Evolutionary conservation across 2,888 invertebrate species (phyloP).

Genomic region (Lissonota sp.): DNA sequence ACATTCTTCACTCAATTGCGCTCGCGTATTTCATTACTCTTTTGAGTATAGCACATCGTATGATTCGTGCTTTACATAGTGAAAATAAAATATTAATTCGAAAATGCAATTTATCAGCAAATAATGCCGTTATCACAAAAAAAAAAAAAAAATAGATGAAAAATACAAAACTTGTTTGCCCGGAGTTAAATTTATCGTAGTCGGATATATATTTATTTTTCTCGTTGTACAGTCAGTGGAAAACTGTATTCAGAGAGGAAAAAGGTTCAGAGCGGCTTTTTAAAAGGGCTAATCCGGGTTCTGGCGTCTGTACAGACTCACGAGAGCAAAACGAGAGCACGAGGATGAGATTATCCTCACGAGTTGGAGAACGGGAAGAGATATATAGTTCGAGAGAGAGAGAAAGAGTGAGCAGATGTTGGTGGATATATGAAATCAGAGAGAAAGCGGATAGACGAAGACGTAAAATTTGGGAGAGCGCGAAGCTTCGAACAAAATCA

Average conservation of each 20-base stretch:
- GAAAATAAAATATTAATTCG: background rate
- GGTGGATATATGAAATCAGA: constrained; percentile 11
- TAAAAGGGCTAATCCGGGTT: constrained; percentile 56
- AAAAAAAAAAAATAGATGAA: too few species aligned
- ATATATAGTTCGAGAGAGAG: constrained; percentile 17
- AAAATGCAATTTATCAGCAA: too few species aligned
- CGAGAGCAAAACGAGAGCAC: constrained; percentile 31
- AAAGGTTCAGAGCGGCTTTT: constrained; percentile 40
- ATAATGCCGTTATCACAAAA: too few species aligned
- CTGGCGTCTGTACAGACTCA: constrained; percentile 33
- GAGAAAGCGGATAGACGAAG: constrained; percentile 37
- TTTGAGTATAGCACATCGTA: background rate
- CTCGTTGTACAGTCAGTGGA: background rate
- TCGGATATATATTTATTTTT: background rate
- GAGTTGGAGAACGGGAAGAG: constrained; percentile 47
- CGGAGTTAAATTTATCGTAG: too few species aligned
- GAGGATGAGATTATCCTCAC: constrained; percentile 57
- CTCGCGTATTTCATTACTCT: background rate
- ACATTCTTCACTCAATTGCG: constrained; percentile 22
- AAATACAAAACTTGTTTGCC: too few species aligned
- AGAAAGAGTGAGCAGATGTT: constrained; percentile 1
- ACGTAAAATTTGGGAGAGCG: constrained; percentile 42
- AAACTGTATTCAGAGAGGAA: background rate
- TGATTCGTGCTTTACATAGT: background rate
- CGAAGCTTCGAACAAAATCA: constrained; percentile 53